Evolutionary conservation across 2,797 vertebrate genomes (phyloP).

Genomic region (Phrynocephalus vlangalii): DNA sequence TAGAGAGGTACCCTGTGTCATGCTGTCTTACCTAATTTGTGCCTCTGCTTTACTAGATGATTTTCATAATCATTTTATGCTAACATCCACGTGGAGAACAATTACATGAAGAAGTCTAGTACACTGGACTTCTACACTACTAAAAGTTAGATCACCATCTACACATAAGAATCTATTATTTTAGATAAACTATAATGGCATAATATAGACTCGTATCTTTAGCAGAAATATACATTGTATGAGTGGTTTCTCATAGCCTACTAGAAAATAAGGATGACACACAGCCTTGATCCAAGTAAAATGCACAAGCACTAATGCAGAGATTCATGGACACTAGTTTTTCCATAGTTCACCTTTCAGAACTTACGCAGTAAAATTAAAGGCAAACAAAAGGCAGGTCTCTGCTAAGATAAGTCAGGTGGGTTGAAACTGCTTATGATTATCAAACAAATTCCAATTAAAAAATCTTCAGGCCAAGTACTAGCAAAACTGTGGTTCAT

Average conservation of each 20-base stretch:
- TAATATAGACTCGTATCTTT: not conserved
- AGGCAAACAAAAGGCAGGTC: no score
- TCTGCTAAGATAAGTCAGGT: not conserved
- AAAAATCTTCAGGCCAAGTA: not conserved
- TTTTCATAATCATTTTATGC: not conserved
- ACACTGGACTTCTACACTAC: not conserved
- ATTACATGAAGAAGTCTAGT: not conserved
- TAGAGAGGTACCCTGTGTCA: not conserved
- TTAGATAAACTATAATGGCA: not conserved
- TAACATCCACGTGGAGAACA: not conserved
- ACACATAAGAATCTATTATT: not conserved
- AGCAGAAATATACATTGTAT: not conserved
- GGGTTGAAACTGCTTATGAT: not conserved
- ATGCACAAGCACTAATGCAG: not conserved
- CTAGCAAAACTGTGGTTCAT: not conserved
- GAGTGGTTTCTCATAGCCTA: conserved; percentile 62
- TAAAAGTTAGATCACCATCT: not conserved
- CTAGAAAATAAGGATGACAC: not conserved
- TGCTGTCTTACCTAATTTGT: not conserved
- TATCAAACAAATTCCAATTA: not conserved
- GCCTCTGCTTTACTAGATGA: not conserved
- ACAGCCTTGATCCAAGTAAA: not conserved
- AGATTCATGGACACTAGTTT: not conserved
- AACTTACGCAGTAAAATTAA: not conserved
- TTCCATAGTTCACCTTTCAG: not conserved